These are phyloP conservation scores for Oeneis ivallda DNA, from an alignment of 2,888 invertebrate genomes.

Conservation along the genomic window DNA sequence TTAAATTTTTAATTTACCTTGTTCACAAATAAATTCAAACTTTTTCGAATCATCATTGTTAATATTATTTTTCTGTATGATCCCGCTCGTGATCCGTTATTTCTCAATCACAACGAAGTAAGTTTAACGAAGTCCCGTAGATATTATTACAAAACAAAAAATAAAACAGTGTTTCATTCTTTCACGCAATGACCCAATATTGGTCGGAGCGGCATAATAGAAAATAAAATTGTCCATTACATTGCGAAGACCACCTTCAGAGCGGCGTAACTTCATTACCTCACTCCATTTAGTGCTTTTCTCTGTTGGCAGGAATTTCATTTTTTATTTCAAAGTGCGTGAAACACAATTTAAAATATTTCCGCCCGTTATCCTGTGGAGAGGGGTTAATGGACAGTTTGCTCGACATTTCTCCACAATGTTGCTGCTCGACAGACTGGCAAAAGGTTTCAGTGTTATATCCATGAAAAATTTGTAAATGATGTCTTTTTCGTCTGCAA, in stretches of 20 bases:
- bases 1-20: too few relatives aligned
- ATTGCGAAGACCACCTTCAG: conserved; percentile 31
- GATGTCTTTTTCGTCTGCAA: too few relatives aligned
- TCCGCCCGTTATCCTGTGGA: conserved; percentile 10
- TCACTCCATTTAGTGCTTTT: conserved; percentile 46
- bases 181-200: conserved; percentile 28
- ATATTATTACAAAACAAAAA: conserved; percentile 4
- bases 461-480: background rate
- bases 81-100: background rate
- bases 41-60: background rate
- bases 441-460: background rate
- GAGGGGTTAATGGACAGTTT: background rate
- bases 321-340: conserved; percentile 44
- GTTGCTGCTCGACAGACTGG: background rate
- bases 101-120: background rate
- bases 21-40: background rate
- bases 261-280: conserved; percentile 44
- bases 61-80: background rate
- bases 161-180: conserved; percentile 9
- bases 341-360: conserved; percentile 52
- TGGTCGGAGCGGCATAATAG: conserved; percentile 28
- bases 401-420: background rate
- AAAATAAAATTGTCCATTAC: conserved; percentile 37
- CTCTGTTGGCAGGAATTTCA: conserved; percentile 38
- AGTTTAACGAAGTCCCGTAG: background rate